phyloP scores from a whole-genome alignment of 2,113 vertebrate species.

The Megaceryle torquata region DNA sequence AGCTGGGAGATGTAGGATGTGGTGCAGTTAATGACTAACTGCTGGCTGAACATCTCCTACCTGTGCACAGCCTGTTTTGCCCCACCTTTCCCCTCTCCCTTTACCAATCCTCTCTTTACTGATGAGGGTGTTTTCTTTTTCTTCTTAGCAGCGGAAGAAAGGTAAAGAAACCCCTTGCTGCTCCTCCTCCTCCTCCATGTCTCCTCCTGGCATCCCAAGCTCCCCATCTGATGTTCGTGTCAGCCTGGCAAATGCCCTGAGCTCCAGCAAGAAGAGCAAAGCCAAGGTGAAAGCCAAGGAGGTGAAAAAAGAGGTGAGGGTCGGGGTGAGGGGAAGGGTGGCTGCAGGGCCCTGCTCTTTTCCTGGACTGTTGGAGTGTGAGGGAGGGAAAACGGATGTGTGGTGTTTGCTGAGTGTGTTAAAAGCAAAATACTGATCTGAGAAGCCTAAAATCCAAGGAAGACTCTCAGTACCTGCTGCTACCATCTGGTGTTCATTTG shows the following conservation, averaged over 20 bases:
- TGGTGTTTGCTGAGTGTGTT: neutral
- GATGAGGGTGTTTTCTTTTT: neutral
- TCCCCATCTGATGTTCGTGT: conserved; percentile 76
- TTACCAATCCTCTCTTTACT: neutral
- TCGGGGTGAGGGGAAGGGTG: neutral
- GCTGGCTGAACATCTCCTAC: neutral
- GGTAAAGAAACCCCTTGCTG: conserved; percentile 80
- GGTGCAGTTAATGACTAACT: neutral
- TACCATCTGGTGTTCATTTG: neutral
- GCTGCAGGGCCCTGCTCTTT: neutral
- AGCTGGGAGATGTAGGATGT: neutral
- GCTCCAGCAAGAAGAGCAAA: conserved; percentile 82
- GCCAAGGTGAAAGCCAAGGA: conserved; percentile 86
- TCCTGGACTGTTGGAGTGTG: neutral
- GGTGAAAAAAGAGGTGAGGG: conserved; percentile 83
- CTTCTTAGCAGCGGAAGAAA: conserved; percentile 85
- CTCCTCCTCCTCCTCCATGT: conserved; percentile 66
- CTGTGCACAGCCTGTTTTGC: neutral
- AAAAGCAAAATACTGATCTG: neutral
- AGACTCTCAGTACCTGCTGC: neutral
- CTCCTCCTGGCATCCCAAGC: conserved; percentile 75
- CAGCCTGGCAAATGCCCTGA: conserved; percentile 67
- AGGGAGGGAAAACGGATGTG: neutral
- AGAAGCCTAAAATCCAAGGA: neutral
- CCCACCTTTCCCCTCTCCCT: neutral